phyloP scores from a whole-genome alignment of 2,888 invertebrate species.

The Spisula solida region DNA sequence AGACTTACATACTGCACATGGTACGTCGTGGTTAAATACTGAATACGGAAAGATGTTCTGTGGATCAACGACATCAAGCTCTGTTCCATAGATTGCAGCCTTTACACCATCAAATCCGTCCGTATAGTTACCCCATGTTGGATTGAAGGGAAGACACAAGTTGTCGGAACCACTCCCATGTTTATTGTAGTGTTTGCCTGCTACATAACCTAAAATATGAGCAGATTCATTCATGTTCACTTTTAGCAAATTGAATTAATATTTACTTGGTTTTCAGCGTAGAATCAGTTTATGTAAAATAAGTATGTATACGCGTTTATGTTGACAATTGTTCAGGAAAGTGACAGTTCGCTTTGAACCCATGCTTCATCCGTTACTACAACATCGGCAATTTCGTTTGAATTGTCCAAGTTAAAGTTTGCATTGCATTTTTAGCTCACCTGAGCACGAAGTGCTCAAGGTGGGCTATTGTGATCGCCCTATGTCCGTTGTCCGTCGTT shows the following conservation, averaged over 20 bases:
- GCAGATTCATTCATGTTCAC: no score
- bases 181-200: background rate
- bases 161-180: slow-evolving; percentile 29
- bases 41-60: background rate
- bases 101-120: slow-evolving; percentile 2
- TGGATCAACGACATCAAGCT: background rate
- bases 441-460: no score
- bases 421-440: background rate
- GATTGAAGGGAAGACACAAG: slow-evolving; percentile 31
- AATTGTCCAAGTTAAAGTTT: background rate
- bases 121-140: slow-evolving; percentile 19
- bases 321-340: background rate
- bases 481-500: no score
- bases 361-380: background rate
- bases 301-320: background rate
- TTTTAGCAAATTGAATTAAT: no score
- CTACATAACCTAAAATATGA: background rate
- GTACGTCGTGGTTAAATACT: slow-evolving; percentile 22
- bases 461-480: no score
- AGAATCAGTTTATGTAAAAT: background rate
- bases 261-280: background rate
- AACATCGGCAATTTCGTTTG: background rate
- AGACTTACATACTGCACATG: slow-evolving; percentile 37
- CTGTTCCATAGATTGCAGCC: slow-evolving; percentile 16
- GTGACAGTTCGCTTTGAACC: no score